Evolutionary conservation across 2,113 vertebrate genomes (phyloP).

Genomic region (Lophochroa leadbeateri): DNA sequence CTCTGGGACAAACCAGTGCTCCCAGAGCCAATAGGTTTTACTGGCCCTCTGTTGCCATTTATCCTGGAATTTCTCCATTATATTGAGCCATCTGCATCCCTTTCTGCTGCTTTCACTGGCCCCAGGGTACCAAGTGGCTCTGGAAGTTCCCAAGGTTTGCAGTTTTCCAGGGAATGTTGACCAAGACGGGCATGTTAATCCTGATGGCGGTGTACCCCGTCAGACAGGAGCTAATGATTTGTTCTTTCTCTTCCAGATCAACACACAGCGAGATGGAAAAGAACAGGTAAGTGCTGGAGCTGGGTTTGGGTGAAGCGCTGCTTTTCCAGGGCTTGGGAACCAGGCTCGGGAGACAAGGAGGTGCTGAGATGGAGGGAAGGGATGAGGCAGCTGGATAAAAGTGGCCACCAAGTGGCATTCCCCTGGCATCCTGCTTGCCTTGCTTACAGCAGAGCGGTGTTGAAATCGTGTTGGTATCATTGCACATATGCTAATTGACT

Average conservation of each 20-base stretch:
- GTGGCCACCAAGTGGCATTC: background rate
- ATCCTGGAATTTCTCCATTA: background rate
- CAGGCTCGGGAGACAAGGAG: rapidly evolving
- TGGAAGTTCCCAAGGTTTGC: background rate
- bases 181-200: background rate
- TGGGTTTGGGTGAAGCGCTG: rapidly evolving
- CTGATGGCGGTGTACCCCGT: rapidly evolving
- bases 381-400: background rate
- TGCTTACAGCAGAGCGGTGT: background rate
- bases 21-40: background rate
- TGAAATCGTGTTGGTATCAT: background rate
- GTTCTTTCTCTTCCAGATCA: slow-evolving; percentile 80
- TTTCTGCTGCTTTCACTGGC: background rate
- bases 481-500: background rate
- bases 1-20: background rate
- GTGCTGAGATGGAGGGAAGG: background rate
- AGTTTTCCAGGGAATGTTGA: background rate
- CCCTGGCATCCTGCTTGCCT: background rate
- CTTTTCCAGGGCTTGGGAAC: background rate
- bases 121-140: background rate
- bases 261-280: slow-evolving; percentile 99
- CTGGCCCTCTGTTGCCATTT: background rate
- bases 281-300: slow-evolving; percentile 83
- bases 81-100: background rate
- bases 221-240: background rate